Base-by-base conservation (phyloP, 2,888 invertebrate species). In the Aphrophora alni region DNA sequence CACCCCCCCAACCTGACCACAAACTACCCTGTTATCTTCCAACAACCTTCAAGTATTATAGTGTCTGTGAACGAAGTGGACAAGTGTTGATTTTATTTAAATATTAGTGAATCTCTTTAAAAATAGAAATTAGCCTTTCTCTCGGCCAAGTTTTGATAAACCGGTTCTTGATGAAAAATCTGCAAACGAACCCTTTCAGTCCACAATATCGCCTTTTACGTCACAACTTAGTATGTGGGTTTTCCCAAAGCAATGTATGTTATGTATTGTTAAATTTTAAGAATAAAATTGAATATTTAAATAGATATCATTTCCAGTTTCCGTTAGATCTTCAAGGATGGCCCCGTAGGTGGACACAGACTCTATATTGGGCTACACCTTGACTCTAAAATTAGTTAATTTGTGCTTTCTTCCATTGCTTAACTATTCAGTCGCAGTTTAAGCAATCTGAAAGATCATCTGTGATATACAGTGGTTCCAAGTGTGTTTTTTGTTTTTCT, bases 251-350 rank as follows among this genome's bases (percentile, higher is more conserved):
- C 28, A n/a, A 17, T 26, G n/a, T 26, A 71, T 10, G 14, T 68
- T n/a, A 27, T 24, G 10, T 33, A 1, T 3, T 38, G 14, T 10
- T 44, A 44, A 33, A 33, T 38, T 73, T 28, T 28, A 38, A 59
- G 5, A 38, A 69, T 25, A 80, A 78, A 25, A 78, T 82, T 74
- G 78, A 73, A 14, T 81, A 82, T 68, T 75, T 81, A 17, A 81
- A 82, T 59, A 80, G 83, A 33, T 82, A 83, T 38, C 82, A 81
- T 28, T 81, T 70, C 27, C 83, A 82, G 77, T 84, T 82, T 77
- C 83, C 84, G 3, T 71, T 78, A 73, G 82, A 83, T 73, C 87
- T 88, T 26, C 91, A 91, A 88, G 87, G 87, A 79, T 89, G 88
- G 87, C 88, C 87, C 12, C 85, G 86, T 78, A 85, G 87, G 83